phyloP scores from a whole-genome alignment of 2,113 vertebrate genomes.

The Falco punctatus region DNA sequence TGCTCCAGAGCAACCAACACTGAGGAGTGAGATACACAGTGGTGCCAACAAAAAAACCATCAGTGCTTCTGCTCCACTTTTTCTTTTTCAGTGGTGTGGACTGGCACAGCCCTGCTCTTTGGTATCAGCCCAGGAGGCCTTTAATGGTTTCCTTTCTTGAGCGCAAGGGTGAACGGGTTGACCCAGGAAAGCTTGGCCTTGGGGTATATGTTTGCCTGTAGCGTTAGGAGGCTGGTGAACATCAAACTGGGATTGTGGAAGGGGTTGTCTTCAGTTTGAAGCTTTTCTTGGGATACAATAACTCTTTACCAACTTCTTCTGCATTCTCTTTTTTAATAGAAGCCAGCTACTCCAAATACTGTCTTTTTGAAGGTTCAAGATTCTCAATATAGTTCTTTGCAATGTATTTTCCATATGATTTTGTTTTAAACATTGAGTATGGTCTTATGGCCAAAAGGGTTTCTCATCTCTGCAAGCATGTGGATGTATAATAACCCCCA shows the following conservation, averaged over 20 bases:
- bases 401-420: constrained; percentile 59
- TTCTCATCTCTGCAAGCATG: not conserved
- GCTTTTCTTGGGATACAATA: not conserved
- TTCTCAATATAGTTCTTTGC: not conserved
- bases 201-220: not conserved
- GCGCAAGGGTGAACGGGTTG: accelerated
- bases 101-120: not conserved
- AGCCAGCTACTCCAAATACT: constrained; percentile 48
- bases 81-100: not conserved
- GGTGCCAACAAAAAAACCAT: not conserved
- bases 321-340: constrained; percentile 24
- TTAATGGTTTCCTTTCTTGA: not conserved
- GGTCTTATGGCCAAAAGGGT: constrained; percentile 10
- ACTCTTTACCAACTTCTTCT: constrained; percentile 38
- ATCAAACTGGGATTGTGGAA: not conserved
- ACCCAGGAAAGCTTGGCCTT: not conserved
- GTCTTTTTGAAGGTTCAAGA: constrained; percentile 35
- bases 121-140: not conserved
- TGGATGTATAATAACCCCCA: not conserved
- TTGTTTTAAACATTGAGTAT: constrained; percentile 53
- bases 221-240: not conserved
- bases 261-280: not conserved
- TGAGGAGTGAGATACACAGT: not conserved
- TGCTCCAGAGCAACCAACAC: not conserved
- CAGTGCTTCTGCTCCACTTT: not conserved